Evolutionary conservation across 2,797 vertebrate genomes (phyloP).

Genomic region (Argyrosomus regius): DNA sequence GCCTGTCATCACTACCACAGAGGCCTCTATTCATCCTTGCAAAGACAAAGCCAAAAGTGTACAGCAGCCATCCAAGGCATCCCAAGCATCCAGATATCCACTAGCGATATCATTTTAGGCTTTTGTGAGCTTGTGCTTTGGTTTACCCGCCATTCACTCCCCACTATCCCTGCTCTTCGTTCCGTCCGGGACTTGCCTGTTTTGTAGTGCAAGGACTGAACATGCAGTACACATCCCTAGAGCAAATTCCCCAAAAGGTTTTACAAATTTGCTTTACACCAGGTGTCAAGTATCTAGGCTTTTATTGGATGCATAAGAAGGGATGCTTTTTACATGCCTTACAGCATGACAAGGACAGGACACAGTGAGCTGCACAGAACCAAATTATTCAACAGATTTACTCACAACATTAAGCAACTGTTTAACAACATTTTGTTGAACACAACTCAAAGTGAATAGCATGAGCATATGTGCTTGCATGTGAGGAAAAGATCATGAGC

Average conservation of each 20-base stretch:
- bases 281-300: background rate
- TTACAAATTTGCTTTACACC: background rate
- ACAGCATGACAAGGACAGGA: background rate
- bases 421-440: background rate
- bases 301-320: background rate
- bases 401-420: too few species aligned
- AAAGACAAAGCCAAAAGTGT: slow-evolving; percentile 86
- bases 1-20: slow-evolving; percentile 86
- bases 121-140: slow-evolving; percentile 74
- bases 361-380: background rate
- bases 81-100: slow-evolving; percentile 85
- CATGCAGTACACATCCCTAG: background rate
- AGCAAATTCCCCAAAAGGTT: background rate
- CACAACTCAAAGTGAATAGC: background rate
- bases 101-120: slow-evolving; percentile 83
- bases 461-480: background rate
- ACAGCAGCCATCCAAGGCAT: slow-evolving; percentile 84
- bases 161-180: slow-evolving; percentile 21
- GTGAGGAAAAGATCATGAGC: background rate
- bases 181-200: slow-evolving; percentile 5
- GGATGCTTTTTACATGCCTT: background rate
- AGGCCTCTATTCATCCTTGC: slow-evolving; percentile 85
- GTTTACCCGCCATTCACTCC: slow-evolving; percentile 37
- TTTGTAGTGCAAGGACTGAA: slow-evolving; percentile 18
- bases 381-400: background rate